Evolutionary conservation across 2,888 invertebrate species (phyloP).

Genomic region (Pollenia amentaria): DNA sequence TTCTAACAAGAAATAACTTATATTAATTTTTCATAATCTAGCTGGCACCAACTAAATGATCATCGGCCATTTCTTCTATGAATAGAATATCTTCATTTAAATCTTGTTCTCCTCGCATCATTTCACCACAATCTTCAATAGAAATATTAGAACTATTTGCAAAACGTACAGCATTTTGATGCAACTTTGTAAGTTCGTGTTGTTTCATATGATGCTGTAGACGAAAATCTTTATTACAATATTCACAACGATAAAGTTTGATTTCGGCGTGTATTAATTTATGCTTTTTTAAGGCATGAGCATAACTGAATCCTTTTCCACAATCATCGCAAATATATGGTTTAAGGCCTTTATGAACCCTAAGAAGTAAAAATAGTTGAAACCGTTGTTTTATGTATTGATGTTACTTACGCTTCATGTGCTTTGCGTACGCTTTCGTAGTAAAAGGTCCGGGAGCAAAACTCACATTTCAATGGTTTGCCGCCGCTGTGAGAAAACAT

Average conservation of each 20-base stretch:
- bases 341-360: conserved; percentile 80
- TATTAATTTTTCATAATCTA: conserved; percentile 25
- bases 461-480: conserved; percentile 81
- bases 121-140: conserved; percentile 8
- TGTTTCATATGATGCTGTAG: conserved; percentile 83
- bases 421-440: conserved; percentile 82
- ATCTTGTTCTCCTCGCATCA: conserved; percentile 18
- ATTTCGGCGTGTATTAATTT: conserved; percentile 82
- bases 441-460: conserved; percentile 81
- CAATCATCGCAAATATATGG: conserved; percentile 81
- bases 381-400: background rate
- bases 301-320: conserved; percentile 81
- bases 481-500: conserved; percentile 82
- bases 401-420: conserved; percentile 80
- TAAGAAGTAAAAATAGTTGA: conserved; percentile 17
- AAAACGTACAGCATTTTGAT: conserved; percentile 79
- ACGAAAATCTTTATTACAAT: conserved; percentile 82
- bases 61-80: conserved; percentile 55
- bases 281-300: conserved; percentile 81
- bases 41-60: conserved; percentile 33
- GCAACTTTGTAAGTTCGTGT: conserved; percentile 82
- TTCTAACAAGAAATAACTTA: background rate
- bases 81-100: conserved; percentile 51
- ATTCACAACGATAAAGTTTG: conserved; percentile 81
- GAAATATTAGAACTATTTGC: conserved; percentile 10